Evolutionary conservation across 1,140 invertebrate species (phyloP), one percentile per base, ranked within the genome.

Genomic region (Notospermus geniculatus): DNA sequence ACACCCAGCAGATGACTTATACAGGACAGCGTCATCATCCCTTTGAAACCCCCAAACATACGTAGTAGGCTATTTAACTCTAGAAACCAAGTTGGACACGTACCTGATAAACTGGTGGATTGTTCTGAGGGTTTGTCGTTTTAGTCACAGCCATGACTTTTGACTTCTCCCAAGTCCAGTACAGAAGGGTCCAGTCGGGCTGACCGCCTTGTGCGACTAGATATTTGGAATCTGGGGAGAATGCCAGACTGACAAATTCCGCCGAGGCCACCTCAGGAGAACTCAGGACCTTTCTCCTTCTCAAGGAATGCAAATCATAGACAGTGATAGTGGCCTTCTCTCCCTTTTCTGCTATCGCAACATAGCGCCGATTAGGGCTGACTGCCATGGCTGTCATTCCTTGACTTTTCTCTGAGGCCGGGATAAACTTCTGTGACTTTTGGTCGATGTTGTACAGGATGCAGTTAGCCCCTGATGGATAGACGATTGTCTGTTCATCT

Each of bases 161-260:
- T 1, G 88, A 88, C 76, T 89, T 91, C 68, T 93, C 91, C 87
- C 90, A 91, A 71, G 89, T 89, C 78, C 90, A 95, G 74, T 87
- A 89, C 55, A 91, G 84, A 75, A 93, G 84, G 25, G 84, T 87
- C 85, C 88, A 92, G 71, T 93, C 91, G 0, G 90, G 89, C 65
- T 88, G 86, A 13, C 89, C 89, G 0, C 88, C 89, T 29, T 93
- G 86, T 0, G 88, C 88, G 27, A 89, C 87, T 15, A 95, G 76
- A 73, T 89, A 88, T 75, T 89, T 89, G 15, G 86, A 89, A 70
- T 93, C 91, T 57, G 84, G 87, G 4, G 89, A 90, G 71, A 93
- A 95, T 15, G 86, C 85, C 0, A 93, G 73, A 60, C 87, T 87
- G 9, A 87, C 85, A 75, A 90, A 91, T 69, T 87, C 87, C 41